Evolutionary conservation across 64 coral and sea anemone species (phyloP).

Genomic region (Stichodactyla helianthus): DNA sequence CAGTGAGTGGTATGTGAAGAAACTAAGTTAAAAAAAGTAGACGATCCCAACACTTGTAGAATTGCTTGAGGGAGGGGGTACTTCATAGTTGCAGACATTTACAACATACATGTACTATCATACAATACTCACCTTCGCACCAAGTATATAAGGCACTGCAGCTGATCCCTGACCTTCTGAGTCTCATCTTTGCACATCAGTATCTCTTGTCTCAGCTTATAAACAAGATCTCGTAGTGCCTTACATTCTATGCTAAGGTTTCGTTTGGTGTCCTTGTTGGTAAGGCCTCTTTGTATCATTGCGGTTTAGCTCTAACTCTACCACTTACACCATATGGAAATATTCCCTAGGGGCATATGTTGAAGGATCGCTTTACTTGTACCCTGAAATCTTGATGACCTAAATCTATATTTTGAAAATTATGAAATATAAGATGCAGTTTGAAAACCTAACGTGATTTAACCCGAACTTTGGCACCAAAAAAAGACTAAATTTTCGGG

Average conservation of each 20-base stretch:
- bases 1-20: too few relatives aligned
- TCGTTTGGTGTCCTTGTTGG: slow-evolving; percentile 31
- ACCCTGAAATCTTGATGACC: too few relatives aligned
- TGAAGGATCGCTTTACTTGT: too few relatives aligned
- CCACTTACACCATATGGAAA: neutral
- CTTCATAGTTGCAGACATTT: too few relatives aligned
- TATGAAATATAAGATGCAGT: neutral
- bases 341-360: neutral
- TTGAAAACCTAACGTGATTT: neutral
- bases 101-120: neutral
- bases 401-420: too few relatives aligned
- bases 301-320: neutral
- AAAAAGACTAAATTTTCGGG: neutral
- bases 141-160: slow-evolving; percentile 61
- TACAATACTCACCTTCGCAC: slow-evolving; percentile 36
- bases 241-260: slow-evolving; percentile 14
- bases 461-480: neutral
- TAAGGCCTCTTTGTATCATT: neutral
- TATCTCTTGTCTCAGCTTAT: slow-evolving; percentile 40
- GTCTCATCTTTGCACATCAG: slow-evolving; percentile 40
- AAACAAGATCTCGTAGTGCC: slow-evolving; percentile 46
- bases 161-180: slow-evolving; percentile 61
- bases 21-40: too few relatives aligned
- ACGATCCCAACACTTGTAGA: too few relatives aligned
- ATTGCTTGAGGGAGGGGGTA: too few relatives aligned